Percentiles rank a stretch among this genome's conserved stretches.
Conservation (phyloP, 1,140 invertebrate species). For the Scaptomyza pallida region DNA sequence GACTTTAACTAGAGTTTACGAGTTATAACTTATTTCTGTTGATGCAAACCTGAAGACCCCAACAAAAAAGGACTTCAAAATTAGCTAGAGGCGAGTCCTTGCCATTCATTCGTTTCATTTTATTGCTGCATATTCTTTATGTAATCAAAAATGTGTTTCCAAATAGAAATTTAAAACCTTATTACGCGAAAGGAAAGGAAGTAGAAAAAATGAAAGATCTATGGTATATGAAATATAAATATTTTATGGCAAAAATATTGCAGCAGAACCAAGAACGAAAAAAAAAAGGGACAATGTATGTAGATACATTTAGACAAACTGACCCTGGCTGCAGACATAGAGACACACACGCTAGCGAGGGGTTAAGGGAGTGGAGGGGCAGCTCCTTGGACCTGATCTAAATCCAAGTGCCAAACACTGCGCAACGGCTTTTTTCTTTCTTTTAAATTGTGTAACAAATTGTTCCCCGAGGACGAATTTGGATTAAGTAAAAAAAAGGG, state of each 20-base stretch:
- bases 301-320: slow-evolving; percentile 52
- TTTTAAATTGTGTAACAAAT: slow-evolving; percentile 83
- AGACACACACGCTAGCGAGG: background rate
- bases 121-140: slow-evolving; percentile 63
- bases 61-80: slow-evolving; percentile 15
- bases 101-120: slow-evolving; percentile 36
- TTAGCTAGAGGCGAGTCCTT: slow-evolving; percentile 18
- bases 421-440: slow-evolving; percentile 38
- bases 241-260: slow-evolving; percentile 80
- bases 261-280: too few species aligned
- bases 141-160: slow-evolving; percentile 64
- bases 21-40: too few species aligned
- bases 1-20: background rate
- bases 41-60: background rate
- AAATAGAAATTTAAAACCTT: slow-evolving; percentile 82
- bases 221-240: slow-evolving; percentile 58
- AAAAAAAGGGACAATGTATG: slow-evolving; percentile 75
- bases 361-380: background rate
- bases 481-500: slow-evolving; percentile 82
- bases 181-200: slow-evolving; percentile 50
- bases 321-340: slow-evolving; percentile 38
- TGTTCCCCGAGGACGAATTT: slow-evolving; percentile 81
- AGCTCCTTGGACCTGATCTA: slow-evolving; percentile 48
- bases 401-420: slow-evolving; percentile 56
- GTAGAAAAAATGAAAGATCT: slow-evolving; percentile 13